Evolutionary conservation across 2,113 vertebrate species (phyloP).

Genomic region (Indicator maculatus): DNA sequence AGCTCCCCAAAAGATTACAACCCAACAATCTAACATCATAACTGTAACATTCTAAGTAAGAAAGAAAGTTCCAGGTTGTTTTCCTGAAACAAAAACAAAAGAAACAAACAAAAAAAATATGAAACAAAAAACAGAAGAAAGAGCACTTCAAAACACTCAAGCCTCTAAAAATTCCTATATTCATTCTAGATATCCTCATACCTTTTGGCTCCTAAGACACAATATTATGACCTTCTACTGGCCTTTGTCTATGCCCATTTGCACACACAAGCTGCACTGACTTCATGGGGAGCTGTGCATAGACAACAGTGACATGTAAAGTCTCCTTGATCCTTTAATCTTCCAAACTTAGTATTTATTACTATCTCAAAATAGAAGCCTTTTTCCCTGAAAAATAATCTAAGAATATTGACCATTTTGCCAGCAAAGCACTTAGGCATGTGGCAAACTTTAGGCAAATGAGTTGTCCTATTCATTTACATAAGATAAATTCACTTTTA

Average conservation of each 20-base stretch:
- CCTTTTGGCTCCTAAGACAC: background rate
- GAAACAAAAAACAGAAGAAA: fast-evolving
- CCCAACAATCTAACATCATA: no score
- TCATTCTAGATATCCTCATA: background rate
- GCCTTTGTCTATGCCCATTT: background rate
- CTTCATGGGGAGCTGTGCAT: conserved; percentile 25
- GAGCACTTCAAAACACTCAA: background rate
- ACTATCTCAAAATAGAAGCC: background rate
- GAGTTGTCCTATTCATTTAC: background rate
- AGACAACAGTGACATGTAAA: conserved; percentile 1
- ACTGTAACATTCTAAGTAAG: background rate
- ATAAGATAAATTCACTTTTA: background rate
- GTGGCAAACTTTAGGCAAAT: background rate
- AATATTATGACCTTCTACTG: background rate
- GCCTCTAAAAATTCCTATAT: background rate
- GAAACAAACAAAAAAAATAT: fast-evolving
- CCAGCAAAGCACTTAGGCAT: background rate
- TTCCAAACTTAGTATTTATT: conserved; percentile 39
- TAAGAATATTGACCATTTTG: conserved; percentile 4
- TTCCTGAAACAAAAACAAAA: background rate
- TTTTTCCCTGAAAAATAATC: background rate
- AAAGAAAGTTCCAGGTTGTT: background rate
- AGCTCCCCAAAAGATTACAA: background rate
- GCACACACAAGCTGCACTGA: background rate
- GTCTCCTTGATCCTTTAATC: conserved; percentile 41